Base-by-base conservation (phyloP, 2,888 invertebrate genomes). In the Apamea anceps region DNA sequence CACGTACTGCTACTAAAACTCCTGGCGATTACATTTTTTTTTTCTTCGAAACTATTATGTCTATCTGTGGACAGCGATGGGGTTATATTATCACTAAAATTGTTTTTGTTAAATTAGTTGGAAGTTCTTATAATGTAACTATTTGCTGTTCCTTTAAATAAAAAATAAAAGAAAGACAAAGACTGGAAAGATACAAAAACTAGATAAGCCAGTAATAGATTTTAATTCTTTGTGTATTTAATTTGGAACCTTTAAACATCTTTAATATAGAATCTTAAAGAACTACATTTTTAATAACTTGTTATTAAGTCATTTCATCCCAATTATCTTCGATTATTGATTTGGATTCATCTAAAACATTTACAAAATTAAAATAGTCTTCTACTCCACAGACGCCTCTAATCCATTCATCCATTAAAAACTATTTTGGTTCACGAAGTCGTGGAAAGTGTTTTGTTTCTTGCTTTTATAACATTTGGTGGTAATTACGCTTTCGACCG, bases 401-500 rank as follows among this genome's bases (percentile, higher is more conserved):
- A 81, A 13, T 28, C 66, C 60, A 78, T 67, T 78, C 70, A 72
- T 66, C 77, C 72, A 77, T 81, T 89, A 81, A 67, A 77, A 80
- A 71, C 57, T 65, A 74, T 81, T 79, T 70, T 68, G 70, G 75
- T 79, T 87, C 80, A 77, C 81, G 74, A 83, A 86, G 88, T 81
- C 89, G 90, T 93, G 92, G 96, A 96, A 96, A 96, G 96, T 95
- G 93, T 91, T 94, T 93, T 93, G 90, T 94, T 91, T 92, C 91
- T 93, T 92, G 92, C 92, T 94, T 92, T 93, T 94, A 92, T 93
- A 94, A 93, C 92, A 93, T 91, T 91, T 91, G 85, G 89, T 84
- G 90, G 87, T 92, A 92, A 95, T 95, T 94, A 94, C 94, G 92
- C 95, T 96, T 96, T 96, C 95, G 91, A 94, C 84, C 91, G 92